phyloP scores from a whole-genome alignment of 2,797 vertebrate genomes.

The Simalia tracyae region DNA sequence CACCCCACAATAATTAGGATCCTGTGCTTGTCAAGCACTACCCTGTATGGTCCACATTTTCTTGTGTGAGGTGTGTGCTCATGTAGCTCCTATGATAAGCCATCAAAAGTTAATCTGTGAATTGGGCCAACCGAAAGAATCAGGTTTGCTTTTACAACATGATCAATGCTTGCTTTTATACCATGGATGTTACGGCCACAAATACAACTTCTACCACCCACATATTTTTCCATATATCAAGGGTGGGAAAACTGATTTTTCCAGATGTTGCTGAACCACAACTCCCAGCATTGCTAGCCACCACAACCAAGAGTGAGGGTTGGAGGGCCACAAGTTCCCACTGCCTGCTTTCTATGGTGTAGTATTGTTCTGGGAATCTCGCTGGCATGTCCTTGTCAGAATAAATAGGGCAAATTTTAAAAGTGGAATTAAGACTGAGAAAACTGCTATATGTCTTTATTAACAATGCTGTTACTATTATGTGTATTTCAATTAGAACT shows the following conservation, averaged over 20 bases:
- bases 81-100: no score
- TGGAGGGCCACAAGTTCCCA: neutral
- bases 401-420: neutral
- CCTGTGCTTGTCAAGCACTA: neutral
- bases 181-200: neutral
- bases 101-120: neutral
- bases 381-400: neutral
- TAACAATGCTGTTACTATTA: neutral
- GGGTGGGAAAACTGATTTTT: neutral
- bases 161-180: neutral
- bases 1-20: neutral
- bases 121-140: neutral
- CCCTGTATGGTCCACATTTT: neutral
- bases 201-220: neutral
- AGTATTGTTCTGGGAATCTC: neutral
- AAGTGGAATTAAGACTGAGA: neutral
- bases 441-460: neutral
- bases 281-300: neutral
- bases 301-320: neutral
- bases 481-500: conserved; percentile 79
- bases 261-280: neutral
- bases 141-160: neutral
- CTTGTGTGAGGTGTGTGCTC: neutral
- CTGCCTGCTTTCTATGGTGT: neutral
- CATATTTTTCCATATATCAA: neutral